A percentile compares a stretch with the other conserved stretches of the same genome.
Conservation (phyloP, 2,888 invertebrate species). For the Dryococelus australis region DNA sequence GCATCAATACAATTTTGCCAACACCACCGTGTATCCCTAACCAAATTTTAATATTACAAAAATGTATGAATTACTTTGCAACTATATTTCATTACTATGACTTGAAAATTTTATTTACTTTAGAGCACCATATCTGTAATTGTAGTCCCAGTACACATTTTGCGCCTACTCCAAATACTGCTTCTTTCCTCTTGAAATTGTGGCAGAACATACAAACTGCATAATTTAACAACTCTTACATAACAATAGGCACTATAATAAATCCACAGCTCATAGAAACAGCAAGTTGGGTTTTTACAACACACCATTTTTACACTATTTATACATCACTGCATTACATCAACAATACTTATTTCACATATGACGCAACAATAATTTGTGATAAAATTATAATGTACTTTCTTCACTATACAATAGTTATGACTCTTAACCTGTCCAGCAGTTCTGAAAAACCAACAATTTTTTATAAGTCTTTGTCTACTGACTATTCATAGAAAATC, state of each 20-base stretch:
- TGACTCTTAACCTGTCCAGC: background rate
- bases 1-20: background rate
- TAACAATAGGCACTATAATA: background rate
- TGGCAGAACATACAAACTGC: background rate
- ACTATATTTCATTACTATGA: background rate
- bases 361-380: background rate
- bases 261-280: background rate
- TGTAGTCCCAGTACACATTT: background rate
- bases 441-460: background rate
- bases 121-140: slow-evolving; percentile 2
- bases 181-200: background rate
- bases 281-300: background rate
- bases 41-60: background rate
- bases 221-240: slow-evolving; percentile 9
- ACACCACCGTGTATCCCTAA: background rate
- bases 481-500: background rate
- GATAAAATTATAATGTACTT: background rate
- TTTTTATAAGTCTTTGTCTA: background rate
- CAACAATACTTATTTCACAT: background rate
- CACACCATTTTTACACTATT: background rate
- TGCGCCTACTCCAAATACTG: background rate
- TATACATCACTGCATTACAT: background rate
- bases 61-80: background rate
- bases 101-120: background rate
- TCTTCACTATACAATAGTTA: background rate